These are phyloP conservation scores for Ectobius pallidus DNA, from an alignment of 2,888 invertebrate genomes.

Conservation along the genomic window DNA sequence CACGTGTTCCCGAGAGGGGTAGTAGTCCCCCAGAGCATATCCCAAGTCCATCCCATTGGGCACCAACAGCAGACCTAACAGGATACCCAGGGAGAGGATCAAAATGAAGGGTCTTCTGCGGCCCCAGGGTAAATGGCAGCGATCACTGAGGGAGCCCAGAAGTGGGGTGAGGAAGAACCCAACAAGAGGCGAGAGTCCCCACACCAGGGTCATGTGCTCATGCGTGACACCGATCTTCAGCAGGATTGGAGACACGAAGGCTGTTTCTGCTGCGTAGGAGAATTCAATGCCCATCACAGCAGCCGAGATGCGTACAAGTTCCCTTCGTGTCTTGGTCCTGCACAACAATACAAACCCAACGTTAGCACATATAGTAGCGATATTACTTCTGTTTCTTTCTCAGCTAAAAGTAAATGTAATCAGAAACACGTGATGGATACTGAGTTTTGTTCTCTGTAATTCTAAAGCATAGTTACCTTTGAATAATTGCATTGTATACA, in stretches of 20 bases:
- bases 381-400: too few relatives aligned
- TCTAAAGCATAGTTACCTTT: too few relatives aligned
- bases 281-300: constrained; percentile 98
- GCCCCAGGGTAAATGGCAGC: constrained; percentile 80
- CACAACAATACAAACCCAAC: too few relatives aligned
- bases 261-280: constrained; percentile 96
- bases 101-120: constrained; percentile 91
- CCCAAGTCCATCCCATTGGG: constrained; percentile 91
- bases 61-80: constrained; percentile 85
- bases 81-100: constrained; percentile 84
- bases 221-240: constrained; percentile 92
- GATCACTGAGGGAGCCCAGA: constrained; percentile 89
- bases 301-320: constrained; percentile 86
- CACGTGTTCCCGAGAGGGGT: constrained; percentile 41
- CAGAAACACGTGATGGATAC: too few relatives aligned
- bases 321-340: constrained; percentile 78
- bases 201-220: constrained; percentile 92
- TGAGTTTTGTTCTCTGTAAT: too few relatives aligned
- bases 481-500: too few relatives aligned
- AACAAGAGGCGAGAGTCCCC: constrained; percentile 92
- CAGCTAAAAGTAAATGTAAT: too few relatives aligned
- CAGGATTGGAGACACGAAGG: constrained; percentile 93
- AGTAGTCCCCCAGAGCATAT: constrained; percentile 75
- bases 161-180: constrained; percentile 95
- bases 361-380: too few relatives aligned